Conservation (phyloP, 2,888 invertebrate species). For the Mythimna albipuncta region DNA sequence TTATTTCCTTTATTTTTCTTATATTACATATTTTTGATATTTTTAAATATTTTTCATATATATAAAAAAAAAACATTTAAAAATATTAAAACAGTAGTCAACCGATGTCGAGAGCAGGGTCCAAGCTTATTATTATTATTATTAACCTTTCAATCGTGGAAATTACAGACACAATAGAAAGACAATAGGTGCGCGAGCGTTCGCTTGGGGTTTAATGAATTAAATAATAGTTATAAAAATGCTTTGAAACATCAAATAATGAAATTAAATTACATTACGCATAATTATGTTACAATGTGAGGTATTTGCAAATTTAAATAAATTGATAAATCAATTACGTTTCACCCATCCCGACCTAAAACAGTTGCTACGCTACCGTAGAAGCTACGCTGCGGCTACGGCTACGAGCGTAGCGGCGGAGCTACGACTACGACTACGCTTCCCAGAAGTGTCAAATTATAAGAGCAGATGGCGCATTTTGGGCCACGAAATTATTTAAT, state of each 20-base stretch:
- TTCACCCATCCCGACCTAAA: constrained; percentile 26
- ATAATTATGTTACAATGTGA: neutral
- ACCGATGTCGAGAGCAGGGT: too few relatives aligned
- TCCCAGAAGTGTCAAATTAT: neutral
- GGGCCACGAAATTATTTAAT: neutral
- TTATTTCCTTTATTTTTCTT: too few relatives aligned
- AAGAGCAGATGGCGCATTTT: neutral
- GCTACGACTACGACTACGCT: neutral
- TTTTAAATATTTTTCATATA: too few relatives aligned
- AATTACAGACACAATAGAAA: too few relatives aligned
- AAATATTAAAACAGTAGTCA: too few relatives aligned
- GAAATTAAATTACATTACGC: neutral
- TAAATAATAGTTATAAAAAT: neutral
- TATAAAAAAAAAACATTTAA: too few relatives aligned
- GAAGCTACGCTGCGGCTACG: neutral
- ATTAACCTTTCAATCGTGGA: too few relatives aligned
- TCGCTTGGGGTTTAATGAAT: too few relatives aligned
- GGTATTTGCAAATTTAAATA: neutral
- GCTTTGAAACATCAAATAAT: neutral
- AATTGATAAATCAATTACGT: neutral
- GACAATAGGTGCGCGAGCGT: too few relatives aligned
- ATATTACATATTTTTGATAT: too few relatives aligned
- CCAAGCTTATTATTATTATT: too few relatives aligned
- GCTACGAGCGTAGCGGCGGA: neutral
- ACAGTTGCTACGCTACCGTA: constrained; percentile 2